phyloP scores from a whole-genome alignment of 35 echinoderm and acorn worm species.

The Hemicentrotus pulcherrimus region DNA sequence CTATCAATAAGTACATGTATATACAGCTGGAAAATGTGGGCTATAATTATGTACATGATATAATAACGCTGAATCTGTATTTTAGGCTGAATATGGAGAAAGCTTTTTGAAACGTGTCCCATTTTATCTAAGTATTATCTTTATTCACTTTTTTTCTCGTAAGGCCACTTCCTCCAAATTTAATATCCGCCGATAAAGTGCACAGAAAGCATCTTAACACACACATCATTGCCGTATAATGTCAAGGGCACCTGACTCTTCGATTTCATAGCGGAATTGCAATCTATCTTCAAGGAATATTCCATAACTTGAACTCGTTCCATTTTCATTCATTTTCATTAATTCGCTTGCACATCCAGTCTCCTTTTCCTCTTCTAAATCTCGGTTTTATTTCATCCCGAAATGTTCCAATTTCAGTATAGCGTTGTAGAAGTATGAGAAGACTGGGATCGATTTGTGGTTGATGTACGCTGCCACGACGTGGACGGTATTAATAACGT shows the following conservation, averaged over 20 bases:
- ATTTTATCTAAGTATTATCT: not conserved
- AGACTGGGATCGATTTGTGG: not conserved
- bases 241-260: not conserved
- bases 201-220: not conserved
- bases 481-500: slow-evolving; percentile 2
- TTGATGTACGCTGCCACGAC: not conserved
- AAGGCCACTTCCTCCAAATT: not conserved
- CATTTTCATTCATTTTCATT: not conserved
- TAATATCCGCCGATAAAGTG: not conserved
- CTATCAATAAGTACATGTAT: too few relatives aligned
- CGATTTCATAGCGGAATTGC: not conserved
- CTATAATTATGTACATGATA: too few relatives aligned
- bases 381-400: not conserved
- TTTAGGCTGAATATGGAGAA: too few relatives aligned
- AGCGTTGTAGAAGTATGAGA: not conserved
- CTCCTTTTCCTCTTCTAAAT: not conserved
- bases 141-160: not conserved
- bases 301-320: not conserved
- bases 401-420: not conserved
- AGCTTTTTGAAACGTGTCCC: not conserved
- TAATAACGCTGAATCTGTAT: too few relatives aligned
- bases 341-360: not conserved
- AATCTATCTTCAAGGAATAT: not conserved
- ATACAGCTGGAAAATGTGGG: too few relatives aligned
- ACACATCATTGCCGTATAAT: not conserved